phyloP scores from a whole-genome alignment of 1,140 invertebrate species.

The Drepana arcuata region DNA sequence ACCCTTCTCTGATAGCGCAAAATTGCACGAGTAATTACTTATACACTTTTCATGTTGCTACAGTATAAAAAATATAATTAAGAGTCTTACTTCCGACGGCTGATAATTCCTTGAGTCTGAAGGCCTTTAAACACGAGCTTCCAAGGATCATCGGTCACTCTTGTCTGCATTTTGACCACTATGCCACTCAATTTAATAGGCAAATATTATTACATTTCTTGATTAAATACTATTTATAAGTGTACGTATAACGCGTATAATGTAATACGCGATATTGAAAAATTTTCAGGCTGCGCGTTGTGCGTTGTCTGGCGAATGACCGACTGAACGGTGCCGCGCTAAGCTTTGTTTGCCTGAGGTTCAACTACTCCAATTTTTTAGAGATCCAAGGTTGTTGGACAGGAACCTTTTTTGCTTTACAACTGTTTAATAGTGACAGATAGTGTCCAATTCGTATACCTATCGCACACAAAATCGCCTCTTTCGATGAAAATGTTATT shows the following conservation, averaged over 20 bases:
- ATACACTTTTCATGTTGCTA: too few relatives aligned
- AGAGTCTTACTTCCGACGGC: conserved; percentile 40
- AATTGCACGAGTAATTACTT: too few relatives aligned
- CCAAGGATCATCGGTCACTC: conserved; percentile 42
- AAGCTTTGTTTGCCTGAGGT: conserved; percentile 44
- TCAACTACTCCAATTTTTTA: conserved; percentile 56
- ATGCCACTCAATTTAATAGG: background rate
- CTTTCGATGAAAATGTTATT: background rate
- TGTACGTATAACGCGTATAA: background rate
- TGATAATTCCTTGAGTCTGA: conserved; percentile 50
- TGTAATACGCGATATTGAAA: background rate
- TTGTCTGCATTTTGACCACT: conserved; percentile 23
- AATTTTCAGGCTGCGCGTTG: conserved; percentile 39
- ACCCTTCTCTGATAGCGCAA: too few relatives aligned
- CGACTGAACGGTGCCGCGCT: conserved; percentile 20
- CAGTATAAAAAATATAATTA: conserved; percentile 1
- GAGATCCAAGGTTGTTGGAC: conserved; percentile 26
- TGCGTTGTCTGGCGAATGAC: conserved; percentile 27
- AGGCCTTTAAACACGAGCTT: conserved; percentile 49
- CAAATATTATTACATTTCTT: background rate
- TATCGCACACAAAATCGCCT: background rate
- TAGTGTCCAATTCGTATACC: background rate
- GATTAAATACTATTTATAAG: background rate
- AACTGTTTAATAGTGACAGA: conserved; percentile 5
- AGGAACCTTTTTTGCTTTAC: conserved; percentile 2